A percentile compares a stretch with the other conserved stretches of the same genome.
Evolutionary conservation across 2,113 vertebrate species (phyloP).

Genomic region (Amphiprion ocellaris): DNA sequence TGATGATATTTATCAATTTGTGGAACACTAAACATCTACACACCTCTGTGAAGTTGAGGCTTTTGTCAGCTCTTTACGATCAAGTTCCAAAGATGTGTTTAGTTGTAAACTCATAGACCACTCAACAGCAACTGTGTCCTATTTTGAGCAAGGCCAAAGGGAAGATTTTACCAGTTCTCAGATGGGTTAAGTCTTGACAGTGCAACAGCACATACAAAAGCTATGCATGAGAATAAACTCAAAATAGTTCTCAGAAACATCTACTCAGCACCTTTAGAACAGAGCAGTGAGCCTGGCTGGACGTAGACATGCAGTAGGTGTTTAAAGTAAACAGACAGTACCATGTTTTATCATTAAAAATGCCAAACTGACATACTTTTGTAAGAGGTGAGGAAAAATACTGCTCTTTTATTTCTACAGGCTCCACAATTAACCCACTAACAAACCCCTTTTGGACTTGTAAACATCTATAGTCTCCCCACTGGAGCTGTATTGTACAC

Average conservation of each 20-base stretch:
- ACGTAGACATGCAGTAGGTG: neutral
- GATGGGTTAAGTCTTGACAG: slow-evolving; percentile 23
- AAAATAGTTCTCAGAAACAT: slow-evolving; percentile 22
- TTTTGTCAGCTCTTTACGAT: slow-evolving; percentile 21
- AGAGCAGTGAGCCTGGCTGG: neutral
- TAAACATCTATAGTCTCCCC: slow-evolving; percentile 11
- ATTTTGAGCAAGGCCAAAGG: slow-evolving; percentile 42
- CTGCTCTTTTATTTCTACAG: neutral
- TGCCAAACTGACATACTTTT: neutral
- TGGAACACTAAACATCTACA: neutral
- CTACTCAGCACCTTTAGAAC: neutral
- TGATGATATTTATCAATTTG: neutral
- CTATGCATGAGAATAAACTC: neutral
- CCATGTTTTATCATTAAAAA: neutral
- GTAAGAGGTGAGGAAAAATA: neutral
- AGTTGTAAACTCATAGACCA: slow-evolving; percentile 54
- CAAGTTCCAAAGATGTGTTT: slow-evolving; percentile 25
- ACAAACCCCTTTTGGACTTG: slow-evolving; percentile 8
- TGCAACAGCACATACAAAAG: slow-evolving; percentile 23
- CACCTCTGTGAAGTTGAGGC: neutral
- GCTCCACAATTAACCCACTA: neutral
- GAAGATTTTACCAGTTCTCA: slow-evolving; percentile 35
- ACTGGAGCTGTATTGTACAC: slow-evolving; percentile 21
- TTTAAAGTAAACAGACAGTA: neutral
- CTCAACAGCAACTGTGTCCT: slow-evolving; percentile 50